Conservation (phyloP, 1,140 invertebrate species). For the Calycopis cecrops region DNA sequence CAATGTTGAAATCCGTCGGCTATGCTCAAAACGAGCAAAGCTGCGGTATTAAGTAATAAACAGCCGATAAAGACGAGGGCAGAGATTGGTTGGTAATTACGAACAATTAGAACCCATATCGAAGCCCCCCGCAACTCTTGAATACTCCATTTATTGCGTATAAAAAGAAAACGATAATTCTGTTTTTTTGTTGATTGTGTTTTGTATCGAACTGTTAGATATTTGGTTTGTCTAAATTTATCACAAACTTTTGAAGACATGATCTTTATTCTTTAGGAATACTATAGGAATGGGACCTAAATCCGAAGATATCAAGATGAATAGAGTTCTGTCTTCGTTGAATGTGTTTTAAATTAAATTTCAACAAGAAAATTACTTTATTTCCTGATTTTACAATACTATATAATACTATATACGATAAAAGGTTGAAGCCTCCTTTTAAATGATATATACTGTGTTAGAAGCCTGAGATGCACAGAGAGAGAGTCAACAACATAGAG, state of each 20-base stretch:
- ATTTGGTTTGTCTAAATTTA: conserved; percentile 10
- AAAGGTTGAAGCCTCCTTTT: too few species aligned
- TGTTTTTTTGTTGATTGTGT: conserved; percentile 17
- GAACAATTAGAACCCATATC: conserved; percentile 49
- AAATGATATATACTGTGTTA: too few species aligned
- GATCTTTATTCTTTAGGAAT: too few species aligned
- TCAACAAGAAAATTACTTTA: too few species aligned
- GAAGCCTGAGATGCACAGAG: too few species aligned
- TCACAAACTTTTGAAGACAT: not conserved
- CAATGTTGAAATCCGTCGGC: conserved; percentile 26
- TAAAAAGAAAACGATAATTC: conserved; percentile 44
- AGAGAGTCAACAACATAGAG: too few species aligned
- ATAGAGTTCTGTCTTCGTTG: too few species aligned
- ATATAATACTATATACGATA: too few species aligned
- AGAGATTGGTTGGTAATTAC: conserved; percentile 45
- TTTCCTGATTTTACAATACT: too few species aligned
- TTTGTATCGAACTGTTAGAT: conserved; percentile 4
- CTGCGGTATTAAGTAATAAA: conserved; percentile 60
- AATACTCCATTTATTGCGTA: conserved; percentile 54
- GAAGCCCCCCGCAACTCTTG: conserved; percentile 29
- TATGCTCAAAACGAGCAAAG: conserved; percentile 9
- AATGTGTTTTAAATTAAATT: too few species aligned
- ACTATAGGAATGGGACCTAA: too few species aligned
- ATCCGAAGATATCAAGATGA: too few species aligned
- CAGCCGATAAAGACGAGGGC: conserved; percentile 47